These are phyloP conservation scores for Chaetodon trifascialis DNA, from an alignment of 2,113 vertebrate species.

Conservation along the genomic window DNA sequence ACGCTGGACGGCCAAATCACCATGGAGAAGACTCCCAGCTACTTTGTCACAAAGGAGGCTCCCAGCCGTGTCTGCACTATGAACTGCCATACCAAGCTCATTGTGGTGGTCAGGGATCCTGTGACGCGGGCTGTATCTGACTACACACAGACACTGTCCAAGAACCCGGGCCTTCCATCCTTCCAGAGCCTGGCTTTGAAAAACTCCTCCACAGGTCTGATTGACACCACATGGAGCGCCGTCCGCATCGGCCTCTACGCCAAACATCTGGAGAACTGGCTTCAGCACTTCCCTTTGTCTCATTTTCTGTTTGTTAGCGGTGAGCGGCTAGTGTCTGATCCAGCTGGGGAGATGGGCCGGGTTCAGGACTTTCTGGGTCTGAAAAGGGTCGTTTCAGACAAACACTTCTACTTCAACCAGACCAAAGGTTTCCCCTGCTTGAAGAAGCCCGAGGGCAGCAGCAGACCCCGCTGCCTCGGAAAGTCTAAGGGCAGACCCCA, in stretches of 20 bases:
- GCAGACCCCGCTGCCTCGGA: constrained; percentile 91
- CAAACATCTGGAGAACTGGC: constrained; percentile 94
- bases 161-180: constrained; percentile 90
- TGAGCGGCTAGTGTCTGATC: constrained; percentile 92
- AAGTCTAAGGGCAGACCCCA: constrained; percentile 95
- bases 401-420: constrained; percentile 96
- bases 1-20: constrained; percentile 94
- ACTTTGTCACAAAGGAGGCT: constrained; percentile 94
- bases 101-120: constrained; percentile 94
- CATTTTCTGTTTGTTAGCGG: constrained; percentile 94
- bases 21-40: constrained; percentile 98
- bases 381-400: constrained; percentile 89
- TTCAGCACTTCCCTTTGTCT: constrained; percentile 90
- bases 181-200: constrained; percentile 92
- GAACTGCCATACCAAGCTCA: constrained; percentile 91
- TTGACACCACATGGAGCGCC: constrained; percentile 93
- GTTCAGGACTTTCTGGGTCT: constrained; percentile 97
- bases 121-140: constrained; percentile 94
- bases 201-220: constrained; percentile 87
- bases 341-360: constrained; percentile 90
- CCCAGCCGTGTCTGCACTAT: constrained; percentile 89
- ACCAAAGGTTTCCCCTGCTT: constrained; percentile 98
- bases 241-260: constrained; percentile 94
- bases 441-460: constrained; percentile 91
- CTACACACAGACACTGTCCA: constrained; percentile 94